A percentile compares a stretch with the other conserved stretches of the same genome.
Evolutionary conservation across 64 coral and sea anemone genomes (phyloP).

Genomic region (Montipora foliosa): DNA sequence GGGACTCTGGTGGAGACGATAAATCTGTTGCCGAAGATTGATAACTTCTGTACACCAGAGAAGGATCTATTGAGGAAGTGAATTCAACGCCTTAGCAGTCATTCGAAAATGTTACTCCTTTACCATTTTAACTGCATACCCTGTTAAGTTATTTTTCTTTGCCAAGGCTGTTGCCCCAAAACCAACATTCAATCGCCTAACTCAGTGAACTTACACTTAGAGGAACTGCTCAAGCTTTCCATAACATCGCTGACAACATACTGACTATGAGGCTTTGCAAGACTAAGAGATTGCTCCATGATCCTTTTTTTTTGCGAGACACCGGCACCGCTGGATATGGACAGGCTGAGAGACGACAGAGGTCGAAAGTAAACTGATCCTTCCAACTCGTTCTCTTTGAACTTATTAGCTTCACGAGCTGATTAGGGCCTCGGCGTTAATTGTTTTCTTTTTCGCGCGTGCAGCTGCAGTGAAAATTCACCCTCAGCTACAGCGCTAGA

Average conservation of each 20-base stretch:
- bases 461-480: slow-evolving; percentile 82
- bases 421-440: slow-evolving; percentile 81
- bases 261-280: slow-evolving; percentile 83
- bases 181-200: neutral
- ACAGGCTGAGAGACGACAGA: slow-evolving; percentile 22
- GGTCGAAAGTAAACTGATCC: slow-evolving; percentile 13
- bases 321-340: neutral
- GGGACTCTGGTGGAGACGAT: slow-evolving; percentile 49
- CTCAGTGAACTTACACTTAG: slow-evolving; percentile 23
- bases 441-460: slow-evolving; percentile 51
- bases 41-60: slow-evolving; percentile 91
- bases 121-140: neutral
- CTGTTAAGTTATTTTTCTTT: neutral
- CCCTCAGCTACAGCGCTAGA: slow-evolving; percentile 61
- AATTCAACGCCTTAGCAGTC: neutral
- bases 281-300: slow-evolving; percentile 76
- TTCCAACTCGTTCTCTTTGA: slow-evolving; percentile 50
- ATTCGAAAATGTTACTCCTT: neutral
- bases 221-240: slow-evolving; percentile 61
- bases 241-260: slow-evolving; percentile 93
- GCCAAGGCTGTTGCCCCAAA: neutral
- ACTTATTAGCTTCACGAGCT: slow-evolving; percentile 95
- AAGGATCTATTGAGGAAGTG: slow-evolving; percentile 68
- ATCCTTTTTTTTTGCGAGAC: neutral
- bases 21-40: slow-evolving; percentile 42